Evolutionary conservation across 2,888 invertebrate genomes (phyloP).

Genomic region (Polyommatus iphigenia): DNA sequence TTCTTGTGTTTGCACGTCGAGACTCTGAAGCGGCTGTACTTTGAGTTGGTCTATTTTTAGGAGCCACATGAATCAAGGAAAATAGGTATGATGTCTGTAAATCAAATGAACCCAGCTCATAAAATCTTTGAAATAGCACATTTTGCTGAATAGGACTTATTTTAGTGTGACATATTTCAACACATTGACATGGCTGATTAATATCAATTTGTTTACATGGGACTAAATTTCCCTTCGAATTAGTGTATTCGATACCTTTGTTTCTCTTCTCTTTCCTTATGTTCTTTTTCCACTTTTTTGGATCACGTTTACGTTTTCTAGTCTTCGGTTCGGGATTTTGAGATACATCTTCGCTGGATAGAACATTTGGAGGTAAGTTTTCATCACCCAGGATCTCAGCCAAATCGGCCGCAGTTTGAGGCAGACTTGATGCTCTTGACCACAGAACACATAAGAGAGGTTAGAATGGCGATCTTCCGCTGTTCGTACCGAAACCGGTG

Average conservation of each 20-base stretch:
- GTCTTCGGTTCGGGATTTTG: too few species aligned
- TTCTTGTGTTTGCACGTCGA: slow-evolving; percentile 31
- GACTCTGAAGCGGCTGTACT: slow-evolving; percentile 1
- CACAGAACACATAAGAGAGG: too few species aligned
- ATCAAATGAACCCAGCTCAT: slow-evolving; percentile 36
- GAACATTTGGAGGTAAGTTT: too few species aligned
- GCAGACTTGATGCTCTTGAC: too few species aligned
- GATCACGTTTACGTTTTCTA: too few species aligned
- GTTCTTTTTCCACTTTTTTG: too few species aligned
- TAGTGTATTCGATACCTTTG: slow-evolving; percentile 35
- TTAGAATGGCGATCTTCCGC: too few species aligned
- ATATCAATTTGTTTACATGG: slow-evolving; percentile 36
- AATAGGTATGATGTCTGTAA: slow-evolving; percentile 38
- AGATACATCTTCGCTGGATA: too few species aligned
- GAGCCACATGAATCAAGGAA: slow-evolving; percentile 37
- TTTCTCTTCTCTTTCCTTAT: slow-evolving; percentile 38
- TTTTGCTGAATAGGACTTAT: slow-evolving; percentile 36
- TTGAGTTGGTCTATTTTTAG: slow-evolving; percentile 35
- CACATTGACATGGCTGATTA: slow-evolving; percentile 31
- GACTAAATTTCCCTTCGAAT: slow-evolving; percentile 36
- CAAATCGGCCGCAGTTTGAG: too few species aligned
- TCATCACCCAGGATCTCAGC: too few species aligned
- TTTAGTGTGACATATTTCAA: slow-evolving; percentile 37
- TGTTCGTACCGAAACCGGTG: too few species aligned
- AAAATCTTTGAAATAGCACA: slow-evolving; percentile 33